Evolutionary conservation across 1,140 invertebrate genomes (phyloP).

Genomic region (Drosophila orena): DNA sequence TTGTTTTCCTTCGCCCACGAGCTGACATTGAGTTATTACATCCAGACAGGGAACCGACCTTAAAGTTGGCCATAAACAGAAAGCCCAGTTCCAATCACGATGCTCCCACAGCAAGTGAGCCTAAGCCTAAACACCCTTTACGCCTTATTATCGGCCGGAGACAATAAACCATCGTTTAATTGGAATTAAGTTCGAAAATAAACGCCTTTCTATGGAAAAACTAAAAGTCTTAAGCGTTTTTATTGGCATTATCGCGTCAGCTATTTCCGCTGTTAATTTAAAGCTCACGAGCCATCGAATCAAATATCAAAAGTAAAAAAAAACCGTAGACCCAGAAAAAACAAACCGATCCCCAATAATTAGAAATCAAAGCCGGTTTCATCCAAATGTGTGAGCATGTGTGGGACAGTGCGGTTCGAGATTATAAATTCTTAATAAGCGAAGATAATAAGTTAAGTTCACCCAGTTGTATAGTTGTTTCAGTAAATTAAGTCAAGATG

Average conservation of each 20-base stretch:
- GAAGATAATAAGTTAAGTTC: background rate
- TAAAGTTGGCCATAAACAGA: constrained; percentile 11
- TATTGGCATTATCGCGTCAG: constrained; percentile 78
- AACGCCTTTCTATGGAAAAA: constrained; percentile 65
- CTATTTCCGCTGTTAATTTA: constrained; percentile 78
- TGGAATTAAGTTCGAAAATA: constrained; percentile 74
- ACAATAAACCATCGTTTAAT: constrained; percentile 73
- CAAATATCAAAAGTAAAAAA: constrained; percentile 20
- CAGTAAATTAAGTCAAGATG: too few relatives aligned
- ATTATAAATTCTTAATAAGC: background rate
- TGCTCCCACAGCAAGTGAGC: constrained; percentile 50
- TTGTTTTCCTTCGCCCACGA: constrained; percentile 56
- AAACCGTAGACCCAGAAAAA: constrained; percentile 7
- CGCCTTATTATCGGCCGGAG: constrained; percentile 36
- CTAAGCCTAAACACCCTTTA: constrained; percentile 42
- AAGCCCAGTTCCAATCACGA: constrained; percentile 14
- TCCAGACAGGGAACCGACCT: constrained; percentile 29
- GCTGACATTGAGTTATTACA: constrained; percentile 73
- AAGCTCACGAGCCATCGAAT: constrained; percentile 65
- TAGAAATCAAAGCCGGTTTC: constrained; percentile 80
- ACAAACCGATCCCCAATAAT: constrained; percentile 68
- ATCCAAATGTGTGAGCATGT: constrained; percentile 31
- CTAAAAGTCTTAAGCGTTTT: constrained; percentile 50
- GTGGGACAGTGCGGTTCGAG: constrained; percentile 21
- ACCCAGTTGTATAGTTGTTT: too few relatives aligned